Base-by-base conservation (phyloP, 2,113 vertebrate genomes). In the Indicator indicator region DNA sequence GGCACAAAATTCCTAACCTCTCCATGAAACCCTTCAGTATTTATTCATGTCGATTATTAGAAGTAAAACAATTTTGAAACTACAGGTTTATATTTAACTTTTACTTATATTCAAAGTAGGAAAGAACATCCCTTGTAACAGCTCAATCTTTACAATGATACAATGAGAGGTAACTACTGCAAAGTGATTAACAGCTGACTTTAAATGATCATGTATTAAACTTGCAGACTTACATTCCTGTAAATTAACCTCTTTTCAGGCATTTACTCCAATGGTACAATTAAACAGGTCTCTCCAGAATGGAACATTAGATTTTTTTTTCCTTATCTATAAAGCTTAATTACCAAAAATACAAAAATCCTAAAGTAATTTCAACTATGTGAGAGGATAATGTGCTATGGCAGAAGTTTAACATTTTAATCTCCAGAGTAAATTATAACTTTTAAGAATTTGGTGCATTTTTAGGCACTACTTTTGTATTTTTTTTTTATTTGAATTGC, bases 31-130 rank as follows among this genome's bases (percentile, higher is more conserved):
- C 15, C 21, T 59, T 3, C 76, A n/a, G 2, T 59, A 46, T 54
- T 65, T 76, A 23, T 24, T 69, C 19, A 33, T 36, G 20, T 32
- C 28, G 69, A 28, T 83, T 28, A 89, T 59, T 30, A 50, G 11
- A 93, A 96, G 97, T 76, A 86, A 94, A 94, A 93, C 83, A 56
- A 40, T 72, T 67, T 52, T 79, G 36, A 91, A 78, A 38, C 21
- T 16, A 28, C 2, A 59, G 32, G 92, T 95, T 54, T 91, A 81
- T 93, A 84, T 94, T 94, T 73, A 95, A 86, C 68, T 81, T 97
- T 98, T 97, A 97, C 96, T 97, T 95, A 65, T 89, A 55, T 88
- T 97, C 89, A 94, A 94, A 93, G 81, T 97, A 96, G 89, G 97
- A 97, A 97, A 96, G 91, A 79, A 71, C 72, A 96, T 88, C 92